Evolutionary conservation across 2,113 vertebrate genomes (phyloP).

Genomic region (Pandion haliaetus): DNA sequence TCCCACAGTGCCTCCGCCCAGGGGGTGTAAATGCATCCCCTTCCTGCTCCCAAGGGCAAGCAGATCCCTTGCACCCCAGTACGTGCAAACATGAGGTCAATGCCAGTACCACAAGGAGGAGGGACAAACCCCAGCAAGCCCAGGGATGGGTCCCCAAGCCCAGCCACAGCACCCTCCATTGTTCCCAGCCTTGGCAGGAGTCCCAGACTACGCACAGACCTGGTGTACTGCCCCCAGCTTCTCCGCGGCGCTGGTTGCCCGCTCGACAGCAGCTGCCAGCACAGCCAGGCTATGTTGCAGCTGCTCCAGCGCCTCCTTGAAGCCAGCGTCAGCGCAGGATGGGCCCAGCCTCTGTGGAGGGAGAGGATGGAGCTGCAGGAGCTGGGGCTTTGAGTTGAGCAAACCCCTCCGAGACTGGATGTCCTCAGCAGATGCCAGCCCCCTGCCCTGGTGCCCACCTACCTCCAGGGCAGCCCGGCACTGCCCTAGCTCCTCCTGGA

Average conservation of each 20-base stretch:
- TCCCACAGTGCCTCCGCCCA: background rate
- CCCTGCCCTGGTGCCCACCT: background rate
- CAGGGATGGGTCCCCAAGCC: background rate
- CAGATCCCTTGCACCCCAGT: background rate
- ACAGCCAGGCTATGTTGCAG: conserved; percentile 77
- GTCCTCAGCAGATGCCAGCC: background rate
- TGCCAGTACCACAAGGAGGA: rapidly evolving
- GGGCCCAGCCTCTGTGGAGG: conserved; percentile 69
- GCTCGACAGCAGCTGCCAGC: conserved; percentile 68
- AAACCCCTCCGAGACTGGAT: background rate
- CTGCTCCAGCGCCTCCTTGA: conserved; percentile 72
- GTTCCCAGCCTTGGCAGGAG: background rate
- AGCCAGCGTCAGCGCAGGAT: conserved; percentile 68
- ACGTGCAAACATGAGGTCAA: rapidly evolving
- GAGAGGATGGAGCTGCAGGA: background rate
- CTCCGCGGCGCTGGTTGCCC: conserved; percentile 77
- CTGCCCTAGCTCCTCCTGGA: conserved; percentile 80
- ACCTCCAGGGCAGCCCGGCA: conserved; percentile 81
- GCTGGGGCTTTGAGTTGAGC: background rate
- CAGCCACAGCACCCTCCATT: background rate
- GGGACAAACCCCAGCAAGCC: background rate
- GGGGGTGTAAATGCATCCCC: background rate
- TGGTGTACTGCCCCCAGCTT: conserved; percentile 85
- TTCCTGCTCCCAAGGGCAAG: background rate
- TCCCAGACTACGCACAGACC: conserved; percentile 39